These are phyloP conservation scores for Microtus montanus DNA, from an alignment of 2,113 vertebrate genomes.

Conservation along the genomic window DNA sequence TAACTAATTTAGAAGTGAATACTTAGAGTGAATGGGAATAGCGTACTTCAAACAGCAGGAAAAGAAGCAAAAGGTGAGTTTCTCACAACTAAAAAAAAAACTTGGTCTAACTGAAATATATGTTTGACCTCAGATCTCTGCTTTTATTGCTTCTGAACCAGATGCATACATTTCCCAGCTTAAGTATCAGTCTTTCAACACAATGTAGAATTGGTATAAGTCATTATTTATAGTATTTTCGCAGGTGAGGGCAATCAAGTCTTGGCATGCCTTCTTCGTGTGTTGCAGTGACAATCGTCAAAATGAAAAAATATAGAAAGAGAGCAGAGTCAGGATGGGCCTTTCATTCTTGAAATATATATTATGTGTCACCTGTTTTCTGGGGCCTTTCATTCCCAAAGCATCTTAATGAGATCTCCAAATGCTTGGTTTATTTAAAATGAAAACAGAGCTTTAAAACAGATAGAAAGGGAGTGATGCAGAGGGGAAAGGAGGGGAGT, in stretches of 20 bases:
- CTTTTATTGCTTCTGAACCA: not conserved
- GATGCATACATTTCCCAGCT: not conserved
- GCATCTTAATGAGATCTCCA: not conserved
- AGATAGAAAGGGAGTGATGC: not conserved
- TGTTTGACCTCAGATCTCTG: not conserved
- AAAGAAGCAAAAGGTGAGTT: not conserved
- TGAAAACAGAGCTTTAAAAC: not conserved
- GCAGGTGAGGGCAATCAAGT: not conserved
- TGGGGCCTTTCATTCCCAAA: not conserved
- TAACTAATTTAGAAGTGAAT: conserved; percentile 2
- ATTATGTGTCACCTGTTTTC: not conserved
- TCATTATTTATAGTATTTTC: not conserved
- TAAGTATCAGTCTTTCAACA: conserved; percentile 4
- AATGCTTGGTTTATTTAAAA: not conserved
- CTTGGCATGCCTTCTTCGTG: not conserved
- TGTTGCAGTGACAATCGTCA: not conserved
- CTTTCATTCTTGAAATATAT: not conserved
- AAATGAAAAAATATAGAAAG: not conserved
- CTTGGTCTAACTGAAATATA: not conserved
- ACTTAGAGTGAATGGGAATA: not conserved
- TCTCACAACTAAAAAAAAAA: not conserved
- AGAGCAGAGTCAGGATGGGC: not conserved
- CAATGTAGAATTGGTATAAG: not conserved
- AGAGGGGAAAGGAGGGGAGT: not conserved
- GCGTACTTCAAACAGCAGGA: not conserved